Percentiles rank a stretch among this genome's conserved stretches.
These are phyloP conservation scores for Lepidostoma basale DNA, from an alignment of 1,140 invertebrate genomes.

Conservation along the genomic window DNA sequence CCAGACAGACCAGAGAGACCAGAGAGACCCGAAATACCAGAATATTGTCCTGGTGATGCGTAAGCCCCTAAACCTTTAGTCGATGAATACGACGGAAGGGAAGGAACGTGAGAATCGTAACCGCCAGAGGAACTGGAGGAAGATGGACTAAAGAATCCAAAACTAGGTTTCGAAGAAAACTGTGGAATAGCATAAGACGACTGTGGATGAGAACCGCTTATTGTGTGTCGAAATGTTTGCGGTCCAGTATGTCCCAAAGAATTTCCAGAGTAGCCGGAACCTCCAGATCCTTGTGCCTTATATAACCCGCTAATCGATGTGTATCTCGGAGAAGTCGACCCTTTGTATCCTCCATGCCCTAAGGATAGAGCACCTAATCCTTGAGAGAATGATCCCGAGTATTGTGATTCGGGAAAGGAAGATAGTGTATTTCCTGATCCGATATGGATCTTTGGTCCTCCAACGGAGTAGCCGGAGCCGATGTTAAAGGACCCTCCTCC, in stretches of 20 bases:
- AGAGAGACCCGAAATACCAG: too few relatives aligned
- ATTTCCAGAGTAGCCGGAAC: neutral
- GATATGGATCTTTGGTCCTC: conserved; percentile 26
- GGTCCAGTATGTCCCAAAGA: neutral
- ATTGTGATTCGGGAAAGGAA: neutral
- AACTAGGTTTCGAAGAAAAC: conserved; percentile 28
- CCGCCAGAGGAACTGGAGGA: conserved; percentile 4
- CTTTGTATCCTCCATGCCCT: neutral
- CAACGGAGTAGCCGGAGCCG: conserved; percentile 36
- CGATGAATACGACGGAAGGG: conserved; percentile 42
- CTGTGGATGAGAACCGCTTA: conserved; percentile 31
- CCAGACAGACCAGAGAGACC: too few relatives aligned
- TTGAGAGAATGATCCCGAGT: neutral
- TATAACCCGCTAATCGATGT: conserved; percentile 33
- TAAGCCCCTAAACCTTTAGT: conserved; percentile 42
- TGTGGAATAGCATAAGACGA: conserved; percentile 35
- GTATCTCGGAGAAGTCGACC: conserved; percentile 27
- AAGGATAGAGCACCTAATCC: conserved; percentile 15
- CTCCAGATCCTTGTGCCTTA: conserved; percentile 7
- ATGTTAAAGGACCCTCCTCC: conserved; percentile 37
- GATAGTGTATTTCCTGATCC: conserved; percentile 25
- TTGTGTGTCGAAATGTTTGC: conserved; percentile 37
- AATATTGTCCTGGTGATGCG: conserved; percentile 32
- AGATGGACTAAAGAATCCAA: conserved; percentile 23
- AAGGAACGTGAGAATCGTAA: conserved; percentile 12